A percentile compares a stretch with the other conserved stretches of the same genome.
Evolutionary conservation across 2,113 vertebrate species (phyloP).

Genomic region (Myocastor coypus): DNA sequence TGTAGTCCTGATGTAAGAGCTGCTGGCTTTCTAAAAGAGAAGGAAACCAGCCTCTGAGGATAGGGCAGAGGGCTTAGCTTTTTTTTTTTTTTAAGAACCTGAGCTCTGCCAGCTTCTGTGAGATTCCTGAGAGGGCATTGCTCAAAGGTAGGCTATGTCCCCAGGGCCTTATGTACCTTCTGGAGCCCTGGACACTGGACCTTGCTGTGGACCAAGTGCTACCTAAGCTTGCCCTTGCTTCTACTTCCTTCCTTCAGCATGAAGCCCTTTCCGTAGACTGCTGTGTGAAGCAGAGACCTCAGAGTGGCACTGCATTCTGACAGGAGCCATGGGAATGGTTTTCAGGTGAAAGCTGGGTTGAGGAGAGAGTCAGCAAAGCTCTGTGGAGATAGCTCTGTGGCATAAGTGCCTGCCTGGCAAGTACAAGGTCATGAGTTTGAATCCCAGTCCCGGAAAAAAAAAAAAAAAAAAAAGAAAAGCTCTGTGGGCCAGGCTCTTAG

Average conservation of each 20-base stretch:
- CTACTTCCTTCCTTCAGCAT: neutral
- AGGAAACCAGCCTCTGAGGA: neutral
- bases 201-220: neutral
- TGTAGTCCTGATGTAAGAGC: neutral
- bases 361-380: neutral
- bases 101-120: neutral
- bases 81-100: neutral
- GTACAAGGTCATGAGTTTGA: no score
- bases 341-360: neutral
- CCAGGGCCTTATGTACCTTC: neutral
- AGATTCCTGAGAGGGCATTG: neutral
- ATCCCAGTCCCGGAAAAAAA: no score
- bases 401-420: no score
- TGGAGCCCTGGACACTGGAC: neutral
- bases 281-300: conserved; percentile 7
- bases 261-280: neutral
- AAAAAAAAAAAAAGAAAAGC: no score
- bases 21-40: neutral
- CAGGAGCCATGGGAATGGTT: neutral
- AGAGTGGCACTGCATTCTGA: neutral
- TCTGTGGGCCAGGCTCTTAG: neutral
- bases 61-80: neutral
- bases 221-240: neutral
- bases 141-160: neutral
- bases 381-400: no score